Base-by-base conservation (phyloP, 2,113 vertebrate species). In the Malurus alboscapulatus region DNA sequence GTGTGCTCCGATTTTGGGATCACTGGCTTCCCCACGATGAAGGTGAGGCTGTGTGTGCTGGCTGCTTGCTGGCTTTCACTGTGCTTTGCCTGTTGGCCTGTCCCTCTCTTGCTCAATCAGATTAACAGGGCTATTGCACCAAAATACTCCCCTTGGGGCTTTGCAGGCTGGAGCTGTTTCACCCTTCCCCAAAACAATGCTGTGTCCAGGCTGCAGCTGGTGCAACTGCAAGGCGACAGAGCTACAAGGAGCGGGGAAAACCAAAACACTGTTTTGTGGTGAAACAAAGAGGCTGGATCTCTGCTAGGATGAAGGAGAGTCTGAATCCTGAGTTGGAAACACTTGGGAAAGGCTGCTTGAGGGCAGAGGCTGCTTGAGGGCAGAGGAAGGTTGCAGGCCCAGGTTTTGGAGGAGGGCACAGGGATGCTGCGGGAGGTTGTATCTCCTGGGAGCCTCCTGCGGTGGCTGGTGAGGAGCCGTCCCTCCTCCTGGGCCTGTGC, bases 1-100 rank as follows among this genome's bases (percentile, higher is more conserved):
- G 87, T 95, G 47, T 98, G 98, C 22, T 20, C 83, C 0, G 79
- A 97, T 45, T 98, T 98, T 25, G 91, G 96, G 83, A 97, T 98
- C 48, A 71, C 74, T 0, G 97, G 97, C 68, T 98, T 98, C 87
- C 98, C 98, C 4, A 97, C 97, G 0, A 91, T 98, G 86, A 97
- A 97, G 97, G 97, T 97, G 66, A 88, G 72, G 11, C 58, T 13
- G 27, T 0, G 0, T 5, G 42, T 1, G 17, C 74, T 0, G 0
- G 11, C 18, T 3, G 0, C 24, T 57, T 32, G 27, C 66, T 32
- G 36, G 15, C 10, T 73, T 86, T 62, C 17, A 10, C 47, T 9
- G 16, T 26, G 38, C 34, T 66, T 42, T 80, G n/a, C 61, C 22
- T 53, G 30, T 51, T 65, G n/a, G 36, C 32, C 40, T 44, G 8